phyloP scores from a whole-genome alignment of 2,888 invertebrate species.

The Crepidodera aurea region DNA sequence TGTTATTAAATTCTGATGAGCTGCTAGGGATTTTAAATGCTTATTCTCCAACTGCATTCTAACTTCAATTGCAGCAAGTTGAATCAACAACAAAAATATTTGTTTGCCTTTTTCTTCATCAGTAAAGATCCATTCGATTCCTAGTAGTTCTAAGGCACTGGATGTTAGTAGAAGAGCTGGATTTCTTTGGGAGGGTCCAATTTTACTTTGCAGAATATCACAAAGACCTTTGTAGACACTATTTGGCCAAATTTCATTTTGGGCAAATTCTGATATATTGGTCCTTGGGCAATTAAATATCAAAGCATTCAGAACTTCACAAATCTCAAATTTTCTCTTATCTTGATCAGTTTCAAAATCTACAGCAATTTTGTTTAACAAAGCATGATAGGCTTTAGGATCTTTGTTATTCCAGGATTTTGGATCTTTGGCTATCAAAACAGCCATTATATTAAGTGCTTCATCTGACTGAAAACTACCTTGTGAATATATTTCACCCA shows the following conservation, averaged over 20 bases:
- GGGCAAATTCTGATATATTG: constrained; percentile 69
- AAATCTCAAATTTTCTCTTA: constrained; percentile 88
- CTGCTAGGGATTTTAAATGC: constrained; percentile 79
- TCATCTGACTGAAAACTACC: constrained; percentile 91
- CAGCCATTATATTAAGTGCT: constrained; percentile 79
- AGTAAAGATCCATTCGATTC: constrained; percentile 84
- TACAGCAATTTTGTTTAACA: constrained; percentile 82
- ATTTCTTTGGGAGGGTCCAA: constrained; percentile 87
- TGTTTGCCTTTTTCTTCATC: constrained; percentile 83
- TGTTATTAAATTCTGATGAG: constrained; percentile 80
- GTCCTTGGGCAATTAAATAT: constrained; percentile 75
- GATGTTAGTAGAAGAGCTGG: constrained; percentile 87
- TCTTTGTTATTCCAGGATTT: constrained; percentile 79
- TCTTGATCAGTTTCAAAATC: constrained; percentile 91
- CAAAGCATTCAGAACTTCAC: constrained; percentile 78
- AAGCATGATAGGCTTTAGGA: constrained; percentile 80
- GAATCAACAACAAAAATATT: constrained; percentile 82
- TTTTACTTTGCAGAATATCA: constrained; percentile 86
- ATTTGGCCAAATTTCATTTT: constrained; percentile 82
- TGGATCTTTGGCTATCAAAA: constrained; percentile 75
- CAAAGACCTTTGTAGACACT: constrained; percentile 82
- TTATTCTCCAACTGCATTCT: constrained; percentile 93
- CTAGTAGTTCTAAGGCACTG: constrained; percentile 79
- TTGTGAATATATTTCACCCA: constrained; percentile 86
- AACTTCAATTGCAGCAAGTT: constrained; percentile 90